Conservation (phyloP, 2,113 vertebrate species). For the zebrafish (Danio rerio) region GRCz12tu NC_133191.1:47939001-47939500, state of each 20-base stretch:
- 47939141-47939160: background rate
- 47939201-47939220: too few species aligned
- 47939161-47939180: background rate
- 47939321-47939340: background rate
- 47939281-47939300: background rate
- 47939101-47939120: background rate
- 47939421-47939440: too few species aligned
- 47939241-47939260: background rate
- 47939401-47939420: too few species aligned
- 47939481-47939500: too few species aligned
- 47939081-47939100: background rate
- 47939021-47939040: conserved; percentile 25
- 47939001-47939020: conserved; percentile 44
- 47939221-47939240: background rate
- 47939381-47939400: too few species aligned
- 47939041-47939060: background rate
- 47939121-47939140: too few species aligned
- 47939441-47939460: too few species aligned
- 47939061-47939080: background rate
- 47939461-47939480: too few species aligned
- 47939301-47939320: background rate
- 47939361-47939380: too few species aligned
- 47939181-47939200: too few species aligned
- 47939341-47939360: too few species aligned
- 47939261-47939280: background rate